Evolutionary conservation across 2,113 vertebrate species (phyloP).

Genomic region (Prietella phreatophila): DNA sequence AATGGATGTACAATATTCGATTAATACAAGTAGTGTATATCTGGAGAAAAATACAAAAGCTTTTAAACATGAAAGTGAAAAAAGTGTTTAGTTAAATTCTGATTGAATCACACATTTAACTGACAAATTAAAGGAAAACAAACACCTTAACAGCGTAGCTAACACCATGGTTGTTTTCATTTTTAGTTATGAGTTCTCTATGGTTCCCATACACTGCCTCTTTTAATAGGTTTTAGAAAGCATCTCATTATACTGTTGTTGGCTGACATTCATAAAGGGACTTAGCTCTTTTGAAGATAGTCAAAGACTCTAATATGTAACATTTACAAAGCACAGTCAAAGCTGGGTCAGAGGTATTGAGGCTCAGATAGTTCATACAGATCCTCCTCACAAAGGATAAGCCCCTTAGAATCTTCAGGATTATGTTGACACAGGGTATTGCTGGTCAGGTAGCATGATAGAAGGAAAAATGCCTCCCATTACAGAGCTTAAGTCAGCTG

Average conservation of each 20-base stretch:
- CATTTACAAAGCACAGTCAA: constrained; percentile 51
- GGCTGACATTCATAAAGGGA: neutral
- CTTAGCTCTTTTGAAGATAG: neutral
- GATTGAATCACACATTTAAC: neutral
- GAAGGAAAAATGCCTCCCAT: constrained; percentile 63
- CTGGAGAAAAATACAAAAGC: neutral
- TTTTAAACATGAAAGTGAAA: neutral
- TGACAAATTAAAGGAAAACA: neutral
- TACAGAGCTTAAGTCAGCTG: constrained; percentile 69
- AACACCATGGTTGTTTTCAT: neutral
- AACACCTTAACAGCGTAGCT: neutral
- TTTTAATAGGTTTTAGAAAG: neutral
- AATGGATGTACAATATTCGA: neutral
- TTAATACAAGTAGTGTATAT: neutral
- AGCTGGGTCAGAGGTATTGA: constrained; percentile 52
- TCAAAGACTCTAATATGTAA: constrained; percentile 6
- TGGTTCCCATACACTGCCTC: neutral
- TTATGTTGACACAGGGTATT: constrained; percentile 59
- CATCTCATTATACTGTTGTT: neutral
- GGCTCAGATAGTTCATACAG: constrained; percentile 61
- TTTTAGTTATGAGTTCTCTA: neutral
- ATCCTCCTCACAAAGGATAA: constrained; percentile 58
- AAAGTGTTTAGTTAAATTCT: neutral
- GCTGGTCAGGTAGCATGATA: constrained; percentile 44
- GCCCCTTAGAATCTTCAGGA: constrained; percentile 50